These are phyloP conservation scores for Microhierax caerulescens DNA, from an alignment of 2,797 vertebrate species.

Conservation along the genomic window DNA sequence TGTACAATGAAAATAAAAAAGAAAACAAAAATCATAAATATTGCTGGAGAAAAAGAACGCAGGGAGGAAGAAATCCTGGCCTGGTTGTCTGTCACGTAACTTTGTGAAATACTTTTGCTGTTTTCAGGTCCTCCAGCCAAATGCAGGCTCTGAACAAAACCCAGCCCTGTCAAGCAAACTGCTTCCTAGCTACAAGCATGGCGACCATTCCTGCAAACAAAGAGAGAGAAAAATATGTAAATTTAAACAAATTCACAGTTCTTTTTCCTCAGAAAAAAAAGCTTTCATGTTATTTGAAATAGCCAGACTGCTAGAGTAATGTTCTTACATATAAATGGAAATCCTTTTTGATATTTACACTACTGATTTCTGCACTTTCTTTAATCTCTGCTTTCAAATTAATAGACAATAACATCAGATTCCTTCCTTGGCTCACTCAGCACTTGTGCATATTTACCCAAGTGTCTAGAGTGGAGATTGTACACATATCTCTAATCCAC, in stretches of 20 bases:
- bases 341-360: conserved; percentile 87
- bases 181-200: conserved; percentile 60
- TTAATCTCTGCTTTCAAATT: conserved; percentile 94
- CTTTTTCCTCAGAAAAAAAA: conserved; percentile 62
- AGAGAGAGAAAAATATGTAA: conserved; percentile 70
- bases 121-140: neutral
- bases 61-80: neutral
- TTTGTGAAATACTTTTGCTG: conserved; percentile 4
- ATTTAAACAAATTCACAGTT: conserved; percentile 74
- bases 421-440: conserved; percentile 81
- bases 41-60: neutral
- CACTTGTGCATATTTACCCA: conserved; percentile 87
- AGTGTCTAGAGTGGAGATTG: conserved; percentile 87
- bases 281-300: conserved; percentile 70
- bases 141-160: conserved; percentile 33
- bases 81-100: neutral
- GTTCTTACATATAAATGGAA: conserved; percentile 83
- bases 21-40: neutral
- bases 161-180: conserved; percentile 62
- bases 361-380: conserved; percentile 86
- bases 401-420: conserved; percentile 89
- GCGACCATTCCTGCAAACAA: conserved; percentile 71
- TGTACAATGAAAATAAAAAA: neutral
- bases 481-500: conserved; percentile 90
- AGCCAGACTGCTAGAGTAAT: conserved; percentile 72